Percentiles rank a stretch among this genome's conserved stretches.
Conservation (phyloP, 2,888 invertebrate genomes). For the Scaeva pyrastri region DNA sequence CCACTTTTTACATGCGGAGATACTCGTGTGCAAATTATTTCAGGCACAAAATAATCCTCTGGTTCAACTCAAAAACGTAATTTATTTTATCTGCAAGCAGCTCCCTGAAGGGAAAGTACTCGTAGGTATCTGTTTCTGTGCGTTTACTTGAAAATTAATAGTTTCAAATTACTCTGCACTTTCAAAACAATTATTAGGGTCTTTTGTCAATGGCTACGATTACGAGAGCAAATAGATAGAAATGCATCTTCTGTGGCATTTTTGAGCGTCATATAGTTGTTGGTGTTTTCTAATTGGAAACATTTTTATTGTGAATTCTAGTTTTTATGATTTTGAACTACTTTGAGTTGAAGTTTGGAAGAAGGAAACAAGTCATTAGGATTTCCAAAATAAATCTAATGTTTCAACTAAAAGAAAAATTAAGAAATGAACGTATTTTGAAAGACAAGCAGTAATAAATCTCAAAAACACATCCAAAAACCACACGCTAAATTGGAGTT, state of each 20-base stretch:
- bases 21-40: constrained; percentile 6
- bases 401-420: not conserved
- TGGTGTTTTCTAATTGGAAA: constrained; percentile 40
- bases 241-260: not conserved
- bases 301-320: constrained; percentile 34
- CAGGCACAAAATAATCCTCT: constrained; percentile 23
- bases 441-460: constrained; percentile 46
- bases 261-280: not conserved
- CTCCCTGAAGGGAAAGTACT: not conserved
- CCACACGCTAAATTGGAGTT: constrained; percentile 41
- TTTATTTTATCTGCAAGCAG: constrained; percentile 38
- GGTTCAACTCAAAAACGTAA: constrained; percentile 40
- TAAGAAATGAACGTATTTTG: constrained; percentile 1
- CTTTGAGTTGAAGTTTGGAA: not conserved
- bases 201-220: constrained; percentile 71
- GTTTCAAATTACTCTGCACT: constrained; percentile 71
- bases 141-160: constrained; percentile 62
- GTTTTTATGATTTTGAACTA: not conserved
- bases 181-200: constrained; percentile 64
- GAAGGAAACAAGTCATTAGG: constrained; percentile 9
- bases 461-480: constrained; percentile 6
- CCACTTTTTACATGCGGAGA: constrained; percentile 58
- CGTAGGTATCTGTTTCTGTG: not conserved
- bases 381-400: constrained; percentile 14
- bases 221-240: not conserved